A percentile compares a stretch with the other conserved stretches of the same genome.
These are phyloP conservation scores for Caenorhabditis sp. DNA, from an alignment of 2,888 invertebrate species.

Conservation along the genomic window DNA sequence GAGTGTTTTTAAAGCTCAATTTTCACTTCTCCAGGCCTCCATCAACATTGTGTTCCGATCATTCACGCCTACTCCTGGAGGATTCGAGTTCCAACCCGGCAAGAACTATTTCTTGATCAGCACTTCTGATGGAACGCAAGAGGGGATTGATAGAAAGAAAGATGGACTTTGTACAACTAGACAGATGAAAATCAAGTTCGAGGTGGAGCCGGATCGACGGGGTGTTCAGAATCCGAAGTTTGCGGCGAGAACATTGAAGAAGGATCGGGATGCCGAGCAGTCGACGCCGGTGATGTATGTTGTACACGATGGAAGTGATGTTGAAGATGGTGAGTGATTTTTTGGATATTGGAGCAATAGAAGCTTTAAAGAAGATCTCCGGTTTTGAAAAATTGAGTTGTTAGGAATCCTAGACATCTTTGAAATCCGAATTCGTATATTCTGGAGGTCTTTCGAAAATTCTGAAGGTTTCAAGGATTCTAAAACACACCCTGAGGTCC, in stretches of 20 bases:
- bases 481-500: too few relatives aligned
- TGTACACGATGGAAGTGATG: slow-evolving; percentile 72
- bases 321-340: slow-evolving; percentile 55
- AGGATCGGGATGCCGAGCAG: slow-evolving; percentile 55
- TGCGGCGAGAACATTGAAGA: slow-evolving; percentile 70
- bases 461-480: too few relatives aligned
- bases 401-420: too few relatives aligned
- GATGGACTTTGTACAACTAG: slow-evolving; percentile 79
- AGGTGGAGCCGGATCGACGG: slow-evolving; percentile 67
- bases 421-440: too few relatives aligned
- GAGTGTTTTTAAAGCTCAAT: background rate
- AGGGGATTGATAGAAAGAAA: slow-evolving; percentile 78
- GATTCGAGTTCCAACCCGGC: slow-evolving; percentile 3
- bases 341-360: too few relatives aligned
- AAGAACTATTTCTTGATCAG: slow-evolving; percentile 33
- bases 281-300: slow-evolving; percentile 78
- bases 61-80: slow-evolving; percentile 82
- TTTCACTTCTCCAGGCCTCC: slow-evolving; percentile 62
- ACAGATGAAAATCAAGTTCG: slow-evolving; percentile 83
- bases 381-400: background rate
- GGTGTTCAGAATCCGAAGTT: slow-evolving; percentile 71
- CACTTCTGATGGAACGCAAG: slow-evolving; percentile 79
- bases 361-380: background rate
- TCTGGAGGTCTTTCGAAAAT: too few relatives aligned
- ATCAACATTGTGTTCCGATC: slow-evolving; percentile 82